Percentiles rank a stretch among this genome's conserved stretches.
phyloP scores from a whole-genome alignment of 2,113 vertebrate genomes.

The Ciconia boyciana region DNA sequence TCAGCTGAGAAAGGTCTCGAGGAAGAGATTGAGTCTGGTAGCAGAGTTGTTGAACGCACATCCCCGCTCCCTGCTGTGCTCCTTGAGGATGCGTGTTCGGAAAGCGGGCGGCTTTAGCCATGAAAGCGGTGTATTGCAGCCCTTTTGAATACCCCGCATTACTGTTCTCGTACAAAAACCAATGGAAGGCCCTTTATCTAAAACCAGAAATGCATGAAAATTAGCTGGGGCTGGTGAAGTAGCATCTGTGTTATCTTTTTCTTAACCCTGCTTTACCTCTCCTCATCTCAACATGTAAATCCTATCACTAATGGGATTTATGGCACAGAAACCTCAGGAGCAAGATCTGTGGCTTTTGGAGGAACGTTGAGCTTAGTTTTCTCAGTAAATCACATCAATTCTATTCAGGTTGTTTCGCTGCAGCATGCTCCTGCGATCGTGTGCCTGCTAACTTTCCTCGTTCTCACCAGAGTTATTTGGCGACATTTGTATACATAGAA shows the following conservation, averaged over 20 bases:
- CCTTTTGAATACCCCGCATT: neutral
- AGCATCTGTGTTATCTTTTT: neutral
- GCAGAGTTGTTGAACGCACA: neutral
- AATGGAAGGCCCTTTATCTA: neutral
- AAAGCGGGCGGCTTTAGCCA: neutral
- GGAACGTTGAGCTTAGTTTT: neutral
- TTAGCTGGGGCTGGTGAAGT: neutral
- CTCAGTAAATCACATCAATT: neutral
- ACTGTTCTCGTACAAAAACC: neutral
- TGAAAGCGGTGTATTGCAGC: neutral
- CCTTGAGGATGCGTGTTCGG: neutral
- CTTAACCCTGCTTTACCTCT: neutral
- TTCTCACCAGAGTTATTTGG: neutral
- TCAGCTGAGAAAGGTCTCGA: neutral
- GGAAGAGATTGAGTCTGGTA: neutral
- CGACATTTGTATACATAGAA: neutral
- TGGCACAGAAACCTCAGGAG: neutral
- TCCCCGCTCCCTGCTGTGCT: neutral
- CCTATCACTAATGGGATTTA: neutral
- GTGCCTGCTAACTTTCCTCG: neutral
- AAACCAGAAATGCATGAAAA: conserved; percentile 22
- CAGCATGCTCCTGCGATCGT: neutral
- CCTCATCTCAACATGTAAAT: conserved; percentile 15
- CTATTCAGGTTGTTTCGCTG: neutral
- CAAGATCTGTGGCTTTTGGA: neutral